Conservation (phyloP, 2,113 vertebrate species). For the Prionailurus viverrinus region DNA sequence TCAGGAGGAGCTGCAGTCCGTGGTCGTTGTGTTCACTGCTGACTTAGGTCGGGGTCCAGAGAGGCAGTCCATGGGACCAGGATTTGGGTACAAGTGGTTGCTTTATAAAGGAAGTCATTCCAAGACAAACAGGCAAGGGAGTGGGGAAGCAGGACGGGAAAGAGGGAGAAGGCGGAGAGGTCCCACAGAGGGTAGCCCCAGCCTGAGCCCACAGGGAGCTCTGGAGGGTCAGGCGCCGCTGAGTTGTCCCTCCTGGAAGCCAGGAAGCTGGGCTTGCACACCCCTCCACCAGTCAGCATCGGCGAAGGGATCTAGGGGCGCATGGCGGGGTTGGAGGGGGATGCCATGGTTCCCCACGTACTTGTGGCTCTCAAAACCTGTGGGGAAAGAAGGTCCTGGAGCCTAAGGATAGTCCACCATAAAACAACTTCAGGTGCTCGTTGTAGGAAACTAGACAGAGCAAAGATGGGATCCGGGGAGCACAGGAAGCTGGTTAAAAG, state of each 20-base stretch:
- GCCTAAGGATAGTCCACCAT: no score
- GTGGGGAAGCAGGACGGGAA: background rate
- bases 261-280: background rate
- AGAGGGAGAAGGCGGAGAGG: background rate
- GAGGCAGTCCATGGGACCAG: background rate
- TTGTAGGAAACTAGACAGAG: background rate
- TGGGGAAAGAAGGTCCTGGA: background rate
- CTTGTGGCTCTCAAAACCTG: background rate
- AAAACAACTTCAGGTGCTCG: background rate
- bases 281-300: background rate
- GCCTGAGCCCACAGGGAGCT: background rate
- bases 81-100: background rate
- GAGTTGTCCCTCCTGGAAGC: background rate
- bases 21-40: background rate
- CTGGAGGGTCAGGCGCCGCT: background rate
- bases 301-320: background rate
- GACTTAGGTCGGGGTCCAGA: background rate
- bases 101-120: background rate
- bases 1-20: background rate
- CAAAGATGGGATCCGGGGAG: background rate
- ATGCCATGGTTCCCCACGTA: background rate
- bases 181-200: background rate
- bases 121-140: background rate
- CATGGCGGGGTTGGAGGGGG: background rate
- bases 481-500: background rate